phyloP scores from a whole-genome alignment of 2,888 invertebrate genomes.

The Cataglyphis rosenhaueri region DNA sequence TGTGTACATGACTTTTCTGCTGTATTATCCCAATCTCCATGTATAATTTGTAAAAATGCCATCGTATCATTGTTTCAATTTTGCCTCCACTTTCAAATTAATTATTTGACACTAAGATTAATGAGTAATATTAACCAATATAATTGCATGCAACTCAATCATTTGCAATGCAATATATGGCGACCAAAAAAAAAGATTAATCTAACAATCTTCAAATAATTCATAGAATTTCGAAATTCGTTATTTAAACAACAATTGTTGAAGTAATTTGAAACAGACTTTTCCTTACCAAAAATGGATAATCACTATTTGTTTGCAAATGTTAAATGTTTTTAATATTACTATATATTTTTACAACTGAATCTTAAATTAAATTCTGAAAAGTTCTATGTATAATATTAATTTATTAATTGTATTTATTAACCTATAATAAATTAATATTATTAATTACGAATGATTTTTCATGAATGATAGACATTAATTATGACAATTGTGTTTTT shows the following conservation, averaged over 20 bases:
- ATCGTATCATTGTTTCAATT: constrained; percentile 75
- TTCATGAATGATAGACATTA: constrained; percentile 23
- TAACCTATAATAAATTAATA: background rate
- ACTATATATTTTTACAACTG: constrained; percentile 2
- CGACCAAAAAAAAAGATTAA: background rate
- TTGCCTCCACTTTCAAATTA: background rate
- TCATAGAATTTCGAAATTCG: background rate
- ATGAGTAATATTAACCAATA: background rate
- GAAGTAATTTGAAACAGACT: background rate
- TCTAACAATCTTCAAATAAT: background rate
- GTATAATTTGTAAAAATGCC: constrained; percentile 83
- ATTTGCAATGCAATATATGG: background rate
- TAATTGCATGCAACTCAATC: background rate
- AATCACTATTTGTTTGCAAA: background rate
- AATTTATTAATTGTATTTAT: no score
- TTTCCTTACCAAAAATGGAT: background rate
- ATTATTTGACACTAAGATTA: background rate
- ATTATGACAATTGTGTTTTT: constrained; percentile 42
- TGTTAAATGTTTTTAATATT: background rate
- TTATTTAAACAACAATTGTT: background rate
- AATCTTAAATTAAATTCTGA: background rate
- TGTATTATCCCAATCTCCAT: constrained; percentile 78
- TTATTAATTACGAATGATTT: background rate
- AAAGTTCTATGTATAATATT: background rate
- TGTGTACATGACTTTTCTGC: constrained; percentile 80